phyloP scores from a whole-genome alignment of 2,113 vertebrate genomes.

The Tachycineta bicolor region DNA sequence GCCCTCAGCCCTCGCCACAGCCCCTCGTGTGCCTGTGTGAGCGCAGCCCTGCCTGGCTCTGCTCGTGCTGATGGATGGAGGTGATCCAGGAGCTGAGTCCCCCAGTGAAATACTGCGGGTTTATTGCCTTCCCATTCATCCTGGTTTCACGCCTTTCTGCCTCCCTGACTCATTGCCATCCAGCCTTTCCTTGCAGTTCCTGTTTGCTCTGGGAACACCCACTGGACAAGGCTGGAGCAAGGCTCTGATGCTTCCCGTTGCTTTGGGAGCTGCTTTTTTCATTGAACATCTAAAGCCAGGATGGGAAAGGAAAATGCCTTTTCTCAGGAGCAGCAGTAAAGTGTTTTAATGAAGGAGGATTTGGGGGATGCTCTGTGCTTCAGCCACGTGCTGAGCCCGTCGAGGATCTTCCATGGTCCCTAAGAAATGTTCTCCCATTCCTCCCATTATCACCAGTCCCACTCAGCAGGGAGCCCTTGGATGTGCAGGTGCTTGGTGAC shows the following conservation, averaged over 20 bases:
- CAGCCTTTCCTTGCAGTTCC: not conserved
- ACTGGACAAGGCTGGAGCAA: not conserved
- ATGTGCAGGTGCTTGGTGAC: accelerated
- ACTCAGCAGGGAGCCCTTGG: not conserved
- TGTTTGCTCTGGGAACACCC: conserved; percentile 17
- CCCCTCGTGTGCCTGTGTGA: not conserved
- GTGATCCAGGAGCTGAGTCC: not conserved
- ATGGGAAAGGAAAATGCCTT: not conserved
- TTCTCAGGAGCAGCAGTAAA: not conserved
- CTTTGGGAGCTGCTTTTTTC: not conserved
- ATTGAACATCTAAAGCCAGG: not conserved
- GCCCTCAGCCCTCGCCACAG: not conserved
- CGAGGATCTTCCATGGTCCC: accelerated
- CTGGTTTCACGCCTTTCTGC: conserved; percentile 57
- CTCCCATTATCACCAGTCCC: not conserved
- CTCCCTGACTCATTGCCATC: conserved; percentile 43
- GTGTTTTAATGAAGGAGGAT: not conserved
- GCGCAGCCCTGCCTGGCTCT: not conserved
- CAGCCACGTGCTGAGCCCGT: not conserved
- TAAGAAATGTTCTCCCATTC: not conserved
- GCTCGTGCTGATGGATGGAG: conserved; percentile 5
- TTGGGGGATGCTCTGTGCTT: not conserved
- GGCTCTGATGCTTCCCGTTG: not conserved
- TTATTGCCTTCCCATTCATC: conserved; percentile 56
- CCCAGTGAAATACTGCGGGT: not conserved